phyloP scores from a whole-genome alignment of 2,888 invertebrate genomes.

The Pachymerium ferrugineum region DNA sequence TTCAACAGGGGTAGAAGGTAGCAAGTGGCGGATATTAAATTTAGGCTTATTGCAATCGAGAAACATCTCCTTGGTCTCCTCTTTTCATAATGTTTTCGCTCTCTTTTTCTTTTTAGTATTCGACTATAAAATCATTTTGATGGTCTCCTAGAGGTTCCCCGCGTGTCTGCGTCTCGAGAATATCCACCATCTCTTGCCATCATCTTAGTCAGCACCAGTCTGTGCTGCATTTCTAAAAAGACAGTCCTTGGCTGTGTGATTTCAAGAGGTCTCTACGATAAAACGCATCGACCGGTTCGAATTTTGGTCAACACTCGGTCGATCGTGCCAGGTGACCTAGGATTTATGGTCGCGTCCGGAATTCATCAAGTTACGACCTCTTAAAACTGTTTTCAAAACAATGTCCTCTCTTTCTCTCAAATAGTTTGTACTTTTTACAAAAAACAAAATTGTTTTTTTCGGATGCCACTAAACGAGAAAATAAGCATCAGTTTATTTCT shows the following conservation, averaged over 20 bases:
- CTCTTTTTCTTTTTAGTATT: conserved; percentile 1
- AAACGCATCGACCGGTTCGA: neutral
- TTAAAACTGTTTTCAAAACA: no score
- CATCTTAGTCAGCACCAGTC: conserved; percentile 3
- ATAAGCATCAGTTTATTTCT: no score
- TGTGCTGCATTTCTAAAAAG: neutral
- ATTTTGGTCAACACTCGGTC: neutral
- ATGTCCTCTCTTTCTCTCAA: no score
- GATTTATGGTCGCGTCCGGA: neutral
- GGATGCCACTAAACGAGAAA: no score
- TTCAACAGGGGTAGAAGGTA: neutral
- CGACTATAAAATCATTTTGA: conserved; percentile 14
- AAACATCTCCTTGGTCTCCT: conserved; percentile 3
- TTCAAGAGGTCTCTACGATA: neutral
- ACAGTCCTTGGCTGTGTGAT: neutral
- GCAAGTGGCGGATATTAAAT: neutral
- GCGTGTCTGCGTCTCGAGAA: neutral
- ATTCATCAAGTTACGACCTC: no score
- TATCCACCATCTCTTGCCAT: neutral
- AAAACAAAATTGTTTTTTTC: no score
- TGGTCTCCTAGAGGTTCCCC: neutral
- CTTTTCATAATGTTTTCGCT: conserved; percentile 14
- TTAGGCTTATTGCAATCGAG: neutral
- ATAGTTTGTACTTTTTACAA: no score
- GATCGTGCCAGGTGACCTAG: neutral